phyloP scores from a whole-genome alignment of 2,797 vertebrate genomes.

The Sphenopsis melanotis region DNA sequence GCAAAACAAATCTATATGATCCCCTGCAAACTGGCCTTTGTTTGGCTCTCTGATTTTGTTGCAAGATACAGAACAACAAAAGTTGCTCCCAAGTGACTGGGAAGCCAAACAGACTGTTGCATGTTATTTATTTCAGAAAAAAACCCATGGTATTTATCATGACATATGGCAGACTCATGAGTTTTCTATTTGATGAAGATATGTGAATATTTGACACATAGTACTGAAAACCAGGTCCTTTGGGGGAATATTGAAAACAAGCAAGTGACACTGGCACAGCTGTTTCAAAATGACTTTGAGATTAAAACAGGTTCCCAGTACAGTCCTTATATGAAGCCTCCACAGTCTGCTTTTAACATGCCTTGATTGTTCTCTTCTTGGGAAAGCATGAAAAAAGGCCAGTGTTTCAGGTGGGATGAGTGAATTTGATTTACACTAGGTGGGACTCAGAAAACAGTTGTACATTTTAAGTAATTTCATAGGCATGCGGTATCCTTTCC shows the following conservation, averaged over 20 bases:
- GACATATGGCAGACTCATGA: neutral
- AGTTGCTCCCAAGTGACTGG: neutral
- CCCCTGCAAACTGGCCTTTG: neutral
- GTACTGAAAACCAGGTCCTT: neutral
- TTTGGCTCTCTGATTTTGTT: neutral
- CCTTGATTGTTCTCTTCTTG: neutral
- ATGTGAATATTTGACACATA: neutral
- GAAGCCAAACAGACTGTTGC: neutral
- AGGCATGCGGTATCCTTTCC: neutral
- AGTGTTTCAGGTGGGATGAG: neutral
- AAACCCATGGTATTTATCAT: neutral
- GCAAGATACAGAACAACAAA: neutral
- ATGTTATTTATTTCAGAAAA: neutral
- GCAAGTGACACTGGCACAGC: neutral
- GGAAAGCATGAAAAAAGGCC: neutral
- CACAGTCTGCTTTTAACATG: neutral
- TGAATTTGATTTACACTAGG: neutral
- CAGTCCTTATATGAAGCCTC: neutral
- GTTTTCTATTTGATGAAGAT: neutral
- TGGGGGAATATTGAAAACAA: neutral
- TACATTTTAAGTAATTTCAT: neutral
- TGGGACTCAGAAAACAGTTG: neutral
- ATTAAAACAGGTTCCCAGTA: neutral
- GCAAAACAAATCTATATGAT: neutral
- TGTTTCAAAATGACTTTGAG: slow-evolving; percentile 7